These are phyloP conservation scores for Brachionus asplanchnoidis DNA, from an alignment of 1,140 invertebrate genomes.

Conservation along the genomic window DNA sequence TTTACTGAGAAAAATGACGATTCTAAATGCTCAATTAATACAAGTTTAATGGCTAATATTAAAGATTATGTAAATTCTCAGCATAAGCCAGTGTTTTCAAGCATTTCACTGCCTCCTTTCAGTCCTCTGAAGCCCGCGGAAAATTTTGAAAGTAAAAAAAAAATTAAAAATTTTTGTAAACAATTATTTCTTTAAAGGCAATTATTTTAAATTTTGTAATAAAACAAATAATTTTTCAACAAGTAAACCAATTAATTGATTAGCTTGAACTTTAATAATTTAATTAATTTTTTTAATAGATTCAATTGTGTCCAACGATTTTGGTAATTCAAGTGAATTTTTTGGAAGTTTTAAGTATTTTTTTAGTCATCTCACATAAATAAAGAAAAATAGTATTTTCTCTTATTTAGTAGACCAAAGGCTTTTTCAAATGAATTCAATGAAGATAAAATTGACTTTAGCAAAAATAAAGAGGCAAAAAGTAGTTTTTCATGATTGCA, in stretches of 20 bases:
- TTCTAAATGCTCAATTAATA: not conserved
- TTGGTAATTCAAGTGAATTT: not conserved
- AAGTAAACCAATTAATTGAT: not conserved
- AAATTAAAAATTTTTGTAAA: not conserved
- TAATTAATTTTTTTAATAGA: not conserved
- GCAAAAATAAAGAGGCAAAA: not conserved
- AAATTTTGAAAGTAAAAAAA: not conserved
- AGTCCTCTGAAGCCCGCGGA: not conserved
- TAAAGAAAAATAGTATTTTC: not conserved
- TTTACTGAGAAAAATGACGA: not conserved
- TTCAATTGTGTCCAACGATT: not conserved
- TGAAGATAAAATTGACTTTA: not conserved
- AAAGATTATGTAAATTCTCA: not conserved
- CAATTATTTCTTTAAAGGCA: not conserved
- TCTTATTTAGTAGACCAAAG: not conserved
- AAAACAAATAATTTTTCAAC: slow-evolving; percentile 4
- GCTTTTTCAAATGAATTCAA: not conserved
- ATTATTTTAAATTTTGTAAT: not conserved
- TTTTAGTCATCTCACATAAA: too few species aligned
- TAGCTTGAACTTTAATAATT: not conserved
- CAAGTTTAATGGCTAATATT: not conserved
- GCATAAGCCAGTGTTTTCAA: not conserved
- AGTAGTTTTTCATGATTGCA: not conserved
- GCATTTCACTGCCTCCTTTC: not conserved
- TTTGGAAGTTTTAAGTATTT: not conserved